Evolutionary conservation across 2,888 invertebrate genomes (phyloP), one percentile per base, ranked within the genome.

Genomic region (Arrhopalites spinosus): DNA sequence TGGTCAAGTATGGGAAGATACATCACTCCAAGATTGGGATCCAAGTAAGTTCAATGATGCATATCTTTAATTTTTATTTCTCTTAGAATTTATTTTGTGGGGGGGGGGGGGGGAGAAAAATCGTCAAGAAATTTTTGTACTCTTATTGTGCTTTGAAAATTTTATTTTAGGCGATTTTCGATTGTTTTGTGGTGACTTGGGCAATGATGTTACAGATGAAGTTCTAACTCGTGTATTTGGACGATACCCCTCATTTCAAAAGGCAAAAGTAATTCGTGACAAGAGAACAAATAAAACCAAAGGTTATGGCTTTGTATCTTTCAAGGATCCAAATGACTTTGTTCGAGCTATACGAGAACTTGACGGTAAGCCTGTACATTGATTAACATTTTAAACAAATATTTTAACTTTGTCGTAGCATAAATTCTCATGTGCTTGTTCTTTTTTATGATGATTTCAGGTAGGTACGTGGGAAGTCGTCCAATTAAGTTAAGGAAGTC

Each of bases 301-400:
- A 87, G 99, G 99, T 0, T 99, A 96, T 86, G 99, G 99, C 0
- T 99, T 99, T 86, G 95, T 98, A 80, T 98, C 98, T 84, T 99
- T 99, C 86, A 95, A 94, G 84, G 97, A 98, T 86, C 97, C 98
- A 0, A 92, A 93, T 45, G 99, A 99, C 86, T 99, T 98, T 85
- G 96, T 96, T 73, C 92, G 93, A 83, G 99, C 99, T 11, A 98
- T 98, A 93, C 94, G 98, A 85, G 99, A 99, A 88, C 96, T 99
- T 95, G 98, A 99, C 86, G 99, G 96, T 95, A 85, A 90, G 89
- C 86, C 23, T 13, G 13, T 36, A 7, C n/a, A n/a, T n/a, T n/a
- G n/a, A n/a, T n/a, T n/a, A n/a, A n/a, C n/a, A n/a, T n/a, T n/a
- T n/a, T n/a, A n/a, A n/a, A n/a, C n/a, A n/a, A n/a, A n/a, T n/a